Evolutionary conservation across 2,113 vertebrate species (phyloP).

Genomic region (Bufo gargarizans): DNA sequence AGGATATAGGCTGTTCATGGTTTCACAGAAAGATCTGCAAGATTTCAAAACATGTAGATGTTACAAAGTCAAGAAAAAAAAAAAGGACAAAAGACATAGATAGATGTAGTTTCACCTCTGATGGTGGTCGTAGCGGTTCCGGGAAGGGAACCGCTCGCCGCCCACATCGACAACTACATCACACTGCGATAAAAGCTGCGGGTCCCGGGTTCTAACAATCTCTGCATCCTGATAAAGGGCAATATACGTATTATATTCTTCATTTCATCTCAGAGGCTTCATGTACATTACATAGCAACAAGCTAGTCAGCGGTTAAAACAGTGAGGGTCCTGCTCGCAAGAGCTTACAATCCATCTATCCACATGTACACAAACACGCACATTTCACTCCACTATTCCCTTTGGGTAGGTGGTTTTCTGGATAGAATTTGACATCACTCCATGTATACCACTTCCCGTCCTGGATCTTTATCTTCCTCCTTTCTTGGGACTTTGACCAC

Average conservation of each 20-base stretch:
- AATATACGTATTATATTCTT: neutral
- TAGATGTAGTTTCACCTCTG: conserved; percentile 79
- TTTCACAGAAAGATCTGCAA: conserved; percentile 82
- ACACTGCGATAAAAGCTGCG: conserved; percentile 76
- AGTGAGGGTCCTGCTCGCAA: no score
- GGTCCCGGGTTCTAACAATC: conserved; percentile 86
- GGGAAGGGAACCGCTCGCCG: conserved; percentile 84
- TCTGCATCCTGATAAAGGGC: conserved; percentile 77
- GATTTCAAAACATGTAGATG: neutral
- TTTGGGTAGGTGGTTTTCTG: no score
- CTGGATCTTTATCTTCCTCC: no score
- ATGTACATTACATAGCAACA: no score
- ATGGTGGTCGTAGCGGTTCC: conserved; percentile 92
- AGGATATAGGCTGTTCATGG: conserved; percentile 82
- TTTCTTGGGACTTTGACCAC: no score
- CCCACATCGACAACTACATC: conserved; percentile 93
- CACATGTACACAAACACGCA: no score
- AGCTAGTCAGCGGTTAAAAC: no score
- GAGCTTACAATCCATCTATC: no score
- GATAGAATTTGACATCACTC: no score
- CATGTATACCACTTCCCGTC: no score
- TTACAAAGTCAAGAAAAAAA: neutral
- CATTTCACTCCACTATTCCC: no score
- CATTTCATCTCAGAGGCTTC: no score
- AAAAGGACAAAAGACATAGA: neutral